Base-by-base conservation (phyloP, 1,140 invertebrate genomes). In the Heliconius melpomene region DNA sequence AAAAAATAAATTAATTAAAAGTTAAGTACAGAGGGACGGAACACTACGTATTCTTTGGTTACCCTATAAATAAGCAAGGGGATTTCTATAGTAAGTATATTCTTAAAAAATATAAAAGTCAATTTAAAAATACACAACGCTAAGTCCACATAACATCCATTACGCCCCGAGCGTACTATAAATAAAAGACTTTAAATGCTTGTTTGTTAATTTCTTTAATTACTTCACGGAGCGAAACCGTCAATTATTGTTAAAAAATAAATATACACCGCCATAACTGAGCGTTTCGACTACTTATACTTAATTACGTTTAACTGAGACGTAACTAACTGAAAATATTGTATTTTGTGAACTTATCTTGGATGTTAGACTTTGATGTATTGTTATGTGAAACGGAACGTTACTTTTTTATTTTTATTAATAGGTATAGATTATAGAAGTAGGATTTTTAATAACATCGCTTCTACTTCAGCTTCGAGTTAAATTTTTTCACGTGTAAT, bases 231-330 rank as follows among this genome's bases (percentile, higher is more conserved):
- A 79, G 82, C 84, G 80, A 87, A 90, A 91, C 90, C 89, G 89
- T 88, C 89, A 90, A 91, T 93, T 92, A 92, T 86, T 84, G 82
- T 83, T 79, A 66, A 79, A 74, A 79, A 79, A 77, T 85, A 81
- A 79, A 86, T 85, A 89, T 72, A 86, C 46, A 46, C 46, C 76
- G 76, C 76, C 76, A 87, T 81, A 89, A 84, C 86, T 84, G 85
- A 70, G 84, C 50, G 84, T 82, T 84, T 84, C 78, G 82, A 91
- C 89, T 90, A 91, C 88, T 93, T 91, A 91, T 89, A 90, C 91
- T 91, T 91, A 93, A 93, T 93, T 91, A 91, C 88, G 85, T 89
- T 85, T 89, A 90, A 93, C 89, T 89, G 79, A 93, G 92, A 93
- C 90, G 91, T 92, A 90, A 91, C 84, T 88, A 88, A 77, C 82